These are phyloP conservation scores for Drosophila lacicola DNA, from an alignment of 2,888 invertebrate species.

Conservation along the genomic window DNA sequence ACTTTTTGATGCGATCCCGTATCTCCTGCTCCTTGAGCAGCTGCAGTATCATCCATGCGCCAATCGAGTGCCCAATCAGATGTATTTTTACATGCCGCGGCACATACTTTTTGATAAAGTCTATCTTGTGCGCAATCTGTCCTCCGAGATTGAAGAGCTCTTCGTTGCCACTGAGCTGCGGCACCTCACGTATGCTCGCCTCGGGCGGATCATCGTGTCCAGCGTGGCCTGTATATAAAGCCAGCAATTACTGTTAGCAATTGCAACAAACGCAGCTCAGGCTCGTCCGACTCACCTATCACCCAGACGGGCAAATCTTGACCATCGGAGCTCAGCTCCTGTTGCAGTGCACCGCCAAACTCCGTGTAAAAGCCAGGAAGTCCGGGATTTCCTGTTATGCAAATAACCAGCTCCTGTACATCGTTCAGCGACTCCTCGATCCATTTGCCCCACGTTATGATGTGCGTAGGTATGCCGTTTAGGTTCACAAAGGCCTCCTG, in stretches of 20 bases:
- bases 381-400: slow-evolving; percentile 96
- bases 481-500: slow-evolving; percentile 85
- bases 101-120: slow-evolving; percentile 90
- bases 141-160: slow-evolving; percentile 90
- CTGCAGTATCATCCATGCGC: slow-evolving; percentile 93
- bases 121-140: slow-evolving; percentile 86
- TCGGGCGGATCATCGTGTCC: slow-evolving; percentile 91
- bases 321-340: slow-evolving; percentile 84
- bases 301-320: slow-evolving; percentile 90
- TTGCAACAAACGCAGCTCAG: not conserved
- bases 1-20: slow-evolving; percentile 87
- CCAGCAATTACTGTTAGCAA: not conserved
- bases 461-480: slow-evolving; percentile 89
- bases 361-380: slow-evolving; percentile 91
- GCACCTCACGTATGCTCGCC: slow-evolving; percentile 85
- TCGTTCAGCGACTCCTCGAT: slow-evolving; percentile 88
- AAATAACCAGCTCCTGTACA: slow-evolving; percentile 88
- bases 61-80: slow-evolving; percentile 96
- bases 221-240: slow-evolving; percentile 86
- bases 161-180: slow-evolving; percentile 86
- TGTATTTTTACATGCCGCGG: slow-evolving; percentile 91
- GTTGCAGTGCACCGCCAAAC: slow-evolving; percentile 89
- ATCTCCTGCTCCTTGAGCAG: slow-evolving; percentile 87
- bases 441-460: slow-evolving; percentile 90
- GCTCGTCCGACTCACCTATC: slow-evolving; percentile 86